phyloP scores from a whole-genome alignment of 2,113 vertebrate genomes.

The Neolamprologus tretocephalus region DNA sequence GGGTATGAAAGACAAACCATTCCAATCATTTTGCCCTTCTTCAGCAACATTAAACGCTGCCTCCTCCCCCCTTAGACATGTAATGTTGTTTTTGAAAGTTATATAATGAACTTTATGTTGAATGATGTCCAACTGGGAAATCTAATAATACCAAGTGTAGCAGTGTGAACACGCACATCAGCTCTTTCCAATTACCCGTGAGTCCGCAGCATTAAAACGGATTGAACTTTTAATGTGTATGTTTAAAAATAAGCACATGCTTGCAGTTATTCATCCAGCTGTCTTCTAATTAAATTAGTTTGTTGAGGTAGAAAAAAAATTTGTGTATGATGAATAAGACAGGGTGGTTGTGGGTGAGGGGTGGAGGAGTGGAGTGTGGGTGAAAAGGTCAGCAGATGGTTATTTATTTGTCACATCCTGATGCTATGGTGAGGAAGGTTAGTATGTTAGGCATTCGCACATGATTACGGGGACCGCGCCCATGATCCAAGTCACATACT shows the following conservation, averaged over 20 bases:
- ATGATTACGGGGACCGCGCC: not conserved
- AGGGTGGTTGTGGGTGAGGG: not conserved
- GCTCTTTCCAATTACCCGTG: conserved; percentile 6
- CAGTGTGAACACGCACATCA: not conserved
- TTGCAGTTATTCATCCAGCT: not conserved
- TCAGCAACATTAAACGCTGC: not conserved
- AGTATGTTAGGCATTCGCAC: not conserved
- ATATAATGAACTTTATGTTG: not conserved
- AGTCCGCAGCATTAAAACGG: not conserved
- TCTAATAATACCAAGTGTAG: not conserved
- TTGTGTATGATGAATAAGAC: not conserved
- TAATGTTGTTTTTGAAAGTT: not conserved
- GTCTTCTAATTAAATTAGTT: not conserved
- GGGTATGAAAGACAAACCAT: not conserved
- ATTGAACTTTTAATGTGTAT: not conserved
- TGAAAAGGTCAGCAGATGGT: not conserved
- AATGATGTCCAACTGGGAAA: not conserved
- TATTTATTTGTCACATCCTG: not conserved
- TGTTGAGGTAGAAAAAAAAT: not conserved
- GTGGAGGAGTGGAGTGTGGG: not conserved
- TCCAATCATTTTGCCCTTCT: not conserved
- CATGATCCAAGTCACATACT: not conserved
- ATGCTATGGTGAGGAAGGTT: not conserved
- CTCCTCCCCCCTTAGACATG: not conserved
- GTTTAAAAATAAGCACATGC: not conserved